Conservation (phyloP, 1,140 invertebrate species). For the Drosophila takahashii region DNA sequence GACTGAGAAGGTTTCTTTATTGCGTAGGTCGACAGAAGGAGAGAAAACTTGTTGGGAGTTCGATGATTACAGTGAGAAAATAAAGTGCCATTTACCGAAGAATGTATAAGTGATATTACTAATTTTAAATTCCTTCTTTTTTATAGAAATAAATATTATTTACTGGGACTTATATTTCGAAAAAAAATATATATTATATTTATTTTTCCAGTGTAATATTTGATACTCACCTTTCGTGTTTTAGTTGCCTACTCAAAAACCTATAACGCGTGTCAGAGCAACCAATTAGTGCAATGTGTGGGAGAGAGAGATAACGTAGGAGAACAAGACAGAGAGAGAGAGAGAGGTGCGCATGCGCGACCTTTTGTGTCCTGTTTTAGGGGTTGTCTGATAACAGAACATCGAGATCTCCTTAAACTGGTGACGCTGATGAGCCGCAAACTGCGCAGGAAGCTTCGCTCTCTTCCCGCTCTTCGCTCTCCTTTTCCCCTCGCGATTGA, state of each 20-base stretch:
- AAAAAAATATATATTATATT: too few relatives aligned
- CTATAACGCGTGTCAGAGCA: slow-evolving; percentile 74
- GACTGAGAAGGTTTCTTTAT: slow-evolving; percentile 14
- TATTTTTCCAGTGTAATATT: slow-evolving; percentile 1
- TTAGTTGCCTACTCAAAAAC: slow-evolving; percentile 43
- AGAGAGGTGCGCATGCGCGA: slow-evolving; percentile 43
- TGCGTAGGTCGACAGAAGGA: slow-evolving; percentile 10
- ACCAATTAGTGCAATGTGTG: slow-evolving; percentile 60
- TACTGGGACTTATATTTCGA: too few relatives aligned
- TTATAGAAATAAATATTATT: too few relatives aligned
- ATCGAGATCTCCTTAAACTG: slow-evolving; percentile 12
- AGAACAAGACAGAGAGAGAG: neutral
- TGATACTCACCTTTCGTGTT: slow-evolving; percentile 49
- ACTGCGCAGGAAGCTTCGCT: slow-evolving; percentile 72
- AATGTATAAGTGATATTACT: too few relatives aligned
- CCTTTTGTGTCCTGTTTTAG: slow-evolving; percentile 57
- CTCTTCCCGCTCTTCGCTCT: slow-evolving; percentile 1
- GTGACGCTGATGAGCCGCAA: slow-evolving; percentile 78
- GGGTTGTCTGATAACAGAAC: slow-evolving; percentile 54
- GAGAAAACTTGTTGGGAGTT: neutral
- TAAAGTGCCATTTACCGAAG: neutral
- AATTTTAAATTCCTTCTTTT: too few relatives aligned
- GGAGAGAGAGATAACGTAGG: slow-evolving; percentile 23
- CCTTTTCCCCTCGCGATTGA: slow-evolving; percentile 42
- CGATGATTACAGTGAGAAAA: slow-evolving; percentile 10